phyloP scores from a whole-genome alignment of 2,888 invertebrate species.

The Volucella inflata region DNA sequence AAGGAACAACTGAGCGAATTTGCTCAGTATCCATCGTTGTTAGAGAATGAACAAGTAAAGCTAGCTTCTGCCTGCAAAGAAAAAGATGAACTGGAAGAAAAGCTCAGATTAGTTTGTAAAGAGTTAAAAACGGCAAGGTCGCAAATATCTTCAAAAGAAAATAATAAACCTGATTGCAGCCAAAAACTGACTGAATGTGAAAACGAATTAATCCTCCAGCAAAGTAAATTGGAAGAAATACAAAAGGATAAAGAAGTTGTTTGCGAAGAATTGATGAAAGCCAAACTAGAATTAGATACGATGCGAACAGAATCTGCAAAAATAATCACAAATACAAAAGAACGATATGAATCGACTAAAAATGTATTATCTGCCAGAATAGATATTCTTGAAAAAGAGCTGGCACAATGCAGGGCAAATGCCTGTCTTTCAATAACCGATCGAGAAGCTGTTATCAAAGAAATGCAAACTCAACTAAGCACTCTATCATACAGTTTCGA shows the following conservation, averaged over 20 bases:
- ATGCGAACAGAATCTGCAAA: constrained; percentile 82
- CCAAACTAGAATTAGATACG: constrained; percentile 81
- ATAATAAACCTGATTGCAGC: constrained; percentile 77
- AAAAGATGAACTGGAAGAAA: constrained; percentile 80
- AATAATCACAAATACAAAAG: constrained; percentile 82
- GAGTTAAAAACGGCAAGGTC: constrained; percentile 80
- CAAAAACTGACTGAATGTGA: constrained; percentile 79
- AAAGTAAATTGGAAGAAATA: constrained; percentile 79
- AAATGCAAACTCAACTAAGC: constrained; percentile 83
- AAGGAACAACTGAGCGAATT: constrained; percentile 82
- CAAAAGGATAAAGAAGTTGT: constrained; percentile 80
- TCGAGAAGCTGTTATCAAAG: constrained; percentile 82
- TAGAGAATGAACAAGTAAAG: constrained; percentile 82
- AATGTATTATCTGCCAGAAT: constrained; percentile 80
- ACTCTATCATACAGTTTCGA: constrained; percentile 82
- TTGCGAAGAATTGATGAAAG: constrained; percentile 80
- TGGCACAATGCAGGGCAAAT: constrained; percentile 83
- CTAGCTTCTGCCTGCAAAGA: constrained; percentile 80
- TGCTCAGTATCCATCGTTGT: constrained; percentile 81
- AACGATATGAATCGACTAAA: constrained; percentile 80
- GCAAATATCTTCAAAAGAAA: constrained; percentile 72
- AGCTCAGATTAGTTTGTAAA: constrained; percentile 81
- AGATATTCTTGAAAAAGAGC: constrained; percentile 81
- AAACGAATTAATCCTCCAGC: constrained; percentile 78
- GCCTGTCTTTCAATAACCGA: constrained; percentile 81